Percentiles rank a stretch among this genome's conserved stretches.
phyloP scores from a whole-genome alignment of 2,797 vertebrate genomes.

The Hypotaenidia philippensis region DNA sequence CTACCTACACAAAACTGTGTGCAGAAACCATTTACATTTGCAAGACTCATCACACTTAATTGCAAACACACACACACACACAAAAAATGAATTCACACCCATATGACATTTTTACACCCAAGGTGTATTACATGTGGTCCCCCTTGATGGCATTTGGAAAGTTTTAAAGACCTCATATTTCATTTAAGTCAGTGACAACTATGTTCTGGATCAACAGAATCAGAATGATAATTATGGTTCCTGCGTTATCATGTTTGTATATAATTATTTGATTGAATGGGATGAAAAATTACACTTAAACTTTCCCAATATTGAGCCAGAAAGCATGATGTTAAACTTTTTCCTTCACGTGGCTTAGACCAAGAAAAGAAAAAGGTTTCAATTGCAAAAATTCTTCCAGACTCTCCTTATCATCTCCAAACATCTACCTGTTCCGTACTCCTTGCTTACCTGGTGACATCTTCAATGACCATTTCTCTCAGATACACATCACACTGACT shows the following conservation, averaged over 20 bases:
- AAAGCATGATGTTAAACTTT: not conserved
- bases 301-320: not conserved
- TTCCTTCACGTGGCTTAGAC: not conserved
- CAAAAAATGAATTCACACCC: not conserved
- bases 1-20: not conserved
- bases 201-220: not conserved
- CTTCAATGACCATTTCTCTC: not conserved
- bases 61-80: not conserved
- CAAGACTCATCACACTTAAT: not conserved
- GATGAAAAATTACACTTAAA: not conserved
- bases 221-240: not conserved
- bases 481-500: not conserved
- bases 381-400: not conserved
- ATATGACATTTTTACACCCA: not conserved
- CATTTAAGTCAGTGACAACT: not conserved
- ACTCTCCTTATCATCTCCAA: not conserved
- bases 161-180: not conserved
- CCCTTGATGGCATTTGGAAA: not conserved
- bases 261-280: not conserved
- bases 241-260: not conserved
- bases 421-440: not conserved
- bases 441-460: not conserved
- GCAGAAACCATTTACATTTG: not conserved
- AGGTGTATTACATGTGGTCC: rapidly evolving
- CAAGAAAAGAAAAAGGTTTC: not conserved